phyloP scores from a whole-genome alignment of 2,113 vertebrate genomes.

The human region DNA sequence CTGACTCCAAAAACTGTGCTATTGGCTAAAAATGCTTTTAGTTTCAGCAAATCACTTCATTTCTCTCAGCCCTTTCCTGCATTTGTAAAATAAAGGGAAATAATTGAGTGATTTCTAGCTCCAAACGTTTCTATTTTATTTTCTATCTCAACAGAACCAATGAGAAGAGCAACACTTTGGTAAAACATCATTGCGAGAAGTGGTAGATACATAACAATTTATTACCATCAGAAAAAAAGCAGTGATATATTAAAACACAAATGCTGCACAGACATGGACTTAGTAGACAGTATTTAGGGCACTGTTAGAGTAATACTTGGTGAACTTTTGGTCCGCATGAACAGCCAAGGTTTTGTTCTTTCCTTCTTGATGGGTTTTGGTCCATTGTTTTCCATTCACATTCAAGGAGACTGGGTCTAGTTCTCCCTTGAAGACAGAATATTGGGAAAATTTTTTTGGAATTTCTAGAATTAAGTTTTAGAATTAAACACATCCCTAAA shows the following conservation, averaged over 20 bases:
- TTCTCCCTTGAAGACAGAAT: background rate
- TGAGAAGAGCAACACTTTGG: background rate
- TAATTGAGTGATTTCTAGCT: background rate
- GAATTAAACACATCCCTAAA: background rate
- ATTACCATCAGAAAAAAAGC: background rate
- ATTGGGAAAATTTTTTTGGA: background rate
- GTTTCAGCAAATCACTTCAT: background rate
- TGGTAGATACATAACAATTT: background rate
- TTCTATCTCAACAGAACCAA: background rate
- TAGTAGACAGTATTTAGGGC: background rate
- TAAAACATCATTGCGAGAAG: background rate
- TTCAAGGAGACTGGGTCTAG: background rate
- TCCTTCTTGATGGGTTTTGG: background rate
- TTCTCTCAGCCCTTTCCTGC: background rate
- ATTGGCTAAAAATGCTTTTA: background rate
- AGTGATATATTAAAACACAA: background rate
- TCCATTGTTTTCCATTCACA: background rate
- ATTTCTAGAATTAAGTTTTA: conserved; percentile 19
- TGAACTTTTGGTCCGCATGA: background rate
- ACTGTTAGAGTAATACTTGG: background rate
- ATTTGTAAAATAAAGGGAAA: conserved; percentile 29
- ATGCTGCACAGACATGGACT: background rate
- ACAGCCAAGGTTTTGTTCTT: background rate
- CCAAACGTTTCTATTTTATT: background rate
- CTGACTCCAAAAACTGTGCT: background rate